Evolutionary conservation across 2,888 invertebrate species (phyloP).

Genomic region (Andrena bicolor): DNA sequence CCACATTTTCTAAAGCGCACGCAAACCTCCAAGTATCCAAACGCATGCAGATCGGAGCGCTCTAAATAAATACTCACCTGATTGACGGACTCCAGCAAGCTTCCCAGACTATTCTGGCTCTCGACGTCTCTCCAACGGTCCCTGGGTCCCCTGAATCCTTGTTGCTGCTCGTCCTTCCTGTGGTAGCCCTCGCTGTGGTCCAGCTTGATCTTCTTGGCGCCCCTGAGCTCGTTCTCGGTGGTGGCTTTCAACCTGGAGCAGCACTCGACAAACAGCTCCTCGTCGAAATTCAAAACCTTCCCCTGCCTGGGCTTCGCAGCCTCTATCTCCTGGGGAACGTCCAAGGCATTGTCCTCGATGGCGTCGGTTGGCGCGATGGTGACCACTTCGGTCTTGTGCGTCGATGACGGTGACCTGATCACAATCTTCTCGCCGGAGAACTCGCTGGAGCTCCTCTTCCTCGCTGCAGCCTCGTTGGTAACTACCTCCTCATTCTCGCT

Average conservation of each 20-base stretch:
- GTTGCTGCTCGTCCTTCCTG: conserved; percentile 74
- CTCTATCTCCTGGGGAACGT: conserved; percentile 75
- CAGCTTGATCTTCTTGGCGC: conserved; percentile 83
- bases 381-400: conserved; percentile 77
- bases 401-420: conserved; percentile 76
- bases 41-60: conserved; percentile 29
- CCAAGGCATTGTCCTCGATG: conserved; percentile 82
- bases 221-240: conserved; percentile 82
- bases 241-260: conserved; percentile 83
- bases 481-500: conserved; percentile 64
- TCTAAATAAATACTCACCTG: conserved; percentile 75
- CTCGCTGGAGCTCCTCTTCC: conserved; percentile 71
- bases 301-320: conserved; percentile 77
- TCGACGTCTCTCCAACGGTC: conserved; percentile 83
- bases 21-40: neutral
- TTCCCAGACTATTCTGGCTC: conserved; percentile 83
- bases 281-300: conserved; percentile 82
- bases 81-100: conserved; percentile 83
- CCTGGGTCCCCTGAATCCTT: conserved; percentile 71
- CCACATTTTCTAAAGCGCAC: neutral
- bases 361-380: conserved; percentile 82
- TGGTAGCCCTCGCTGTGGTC: conserved; percentile 80
- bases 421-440: conserved; percentile 78
- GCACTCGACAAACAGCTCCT: conserved; percentile 83
- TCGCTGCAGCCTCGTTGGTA: conserved; percentile 10